phyloP scores from a whole-genome alignment of 2,797 vertebrate genomes.

The Chiroxiphia lanceolata region DNA sequence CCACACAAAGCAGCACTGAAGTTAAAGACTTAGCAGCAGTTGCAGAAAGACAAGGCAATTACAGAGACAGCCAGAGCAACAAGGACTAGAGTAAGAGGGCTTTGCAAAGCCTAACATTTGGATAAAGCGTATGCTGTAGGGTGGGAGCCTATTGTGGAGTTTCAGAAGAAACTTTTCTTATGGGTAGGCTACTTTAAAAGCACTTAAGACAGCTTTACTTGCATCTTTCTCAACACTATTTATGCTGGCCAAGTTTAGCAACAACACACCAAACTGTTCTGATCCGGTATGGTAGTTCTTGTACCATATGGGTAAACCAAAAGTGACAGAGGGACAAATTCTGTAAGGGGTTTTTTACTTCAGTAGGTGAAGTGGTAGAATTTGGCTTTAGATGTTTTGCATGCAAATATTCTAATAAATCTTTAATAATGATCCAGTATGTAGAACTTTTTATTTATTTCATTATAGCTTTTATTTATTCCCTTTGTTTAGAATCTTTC shows the following conservation, averaged over 20 bases:
- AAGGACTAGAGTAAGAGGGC: neutral
- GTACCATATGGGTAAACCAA: neutral
- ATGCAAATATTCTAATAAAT: neutral
- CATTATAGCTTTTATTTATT: conserved; percentile 3
- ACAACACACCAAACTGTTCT: neutral
- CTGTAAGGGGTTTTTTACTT: neutral
- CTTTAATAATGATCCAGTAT: neutral
- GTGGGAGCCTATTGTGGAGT: neutral
- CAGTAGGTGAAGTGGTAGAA: neutral
- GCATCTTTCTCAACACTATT: neutral
- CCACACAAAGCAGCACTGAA: neutral
- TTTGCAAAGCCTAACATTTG: neutral
- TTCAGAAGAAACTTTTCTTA: neutral
- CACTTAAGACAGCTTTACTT: neutral
- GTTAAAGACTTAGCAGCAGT: neutral
- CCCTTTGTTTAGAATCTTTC: conserved; percentile 20
- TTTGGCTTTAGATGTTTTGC: neutral
- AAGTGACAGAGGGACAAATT: neutral
- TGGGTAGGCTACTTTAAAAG: neutral
- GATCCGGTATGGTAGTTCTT: neutral
- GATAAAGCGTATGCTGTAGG: neutral
- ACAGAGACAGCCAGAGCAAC: neutral
- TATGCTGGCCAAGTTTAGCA: neutral
- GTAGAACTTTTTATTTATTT: neutral
- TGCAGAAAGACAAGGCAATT: neutral